These are phyloP conservation scores for Ceraclea dissimilis DNA, from an alignment of 2,888 invertebrate genomes.

Conservation along the genomic window DNA sequence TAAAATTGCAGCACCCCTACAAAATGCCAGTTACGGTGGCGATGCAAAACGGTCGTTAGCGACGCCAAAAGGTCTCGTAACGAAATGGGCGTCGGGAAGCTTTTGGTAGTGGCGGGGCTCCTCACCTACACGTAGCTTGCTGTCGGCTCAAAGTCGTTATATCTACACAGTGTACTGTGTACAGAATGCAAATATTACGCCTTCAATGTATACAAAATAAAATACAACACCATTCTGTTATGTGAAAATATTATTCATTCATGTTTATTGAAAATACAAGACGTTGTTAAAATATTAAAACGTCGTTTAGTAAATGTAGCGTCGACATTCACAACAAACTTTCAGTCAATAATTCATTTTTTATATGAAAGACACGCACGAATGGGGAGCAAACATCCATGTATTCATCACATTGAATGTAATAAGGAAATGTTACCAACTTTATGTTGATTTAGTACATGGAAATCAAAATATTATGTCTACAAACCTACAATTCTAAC, in stretches of 20 bases:
- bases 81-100: slow-evolving; percentile 1
- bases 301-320: background rate
- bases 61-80: slow-evolving; percentile 1
- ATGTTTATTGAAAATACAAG: background rate
- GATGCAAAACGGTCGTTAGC: slow-evolving; percentile 1
- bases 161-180: background rate
- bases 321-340: background rate
- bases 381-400: no score
- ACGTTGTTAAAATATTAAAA: background rate
- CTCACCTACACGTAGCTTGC: background rate
- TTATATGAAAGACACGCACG: no score
- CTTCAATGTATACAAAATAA: background rate
- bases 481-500: no score
- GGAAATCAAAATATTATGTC: no score
- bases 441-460: no score
- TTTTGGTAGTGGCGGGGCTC: background rate
- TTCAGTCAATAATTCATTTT: no score
- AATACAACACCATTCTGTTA: background rate
- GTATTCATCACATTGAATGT: no score
- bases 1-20: no score
- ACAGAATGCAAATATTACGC: background rate
- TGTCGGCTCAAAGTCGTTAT: background rate
- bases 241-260: background rate
- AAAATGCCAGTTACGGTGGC: background rate
- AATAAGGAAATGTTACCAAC: no score